phyloP scores from a whole-genome alignment of 1,140 invertebrate species.

The Listronotus oregonensis region DNA sequence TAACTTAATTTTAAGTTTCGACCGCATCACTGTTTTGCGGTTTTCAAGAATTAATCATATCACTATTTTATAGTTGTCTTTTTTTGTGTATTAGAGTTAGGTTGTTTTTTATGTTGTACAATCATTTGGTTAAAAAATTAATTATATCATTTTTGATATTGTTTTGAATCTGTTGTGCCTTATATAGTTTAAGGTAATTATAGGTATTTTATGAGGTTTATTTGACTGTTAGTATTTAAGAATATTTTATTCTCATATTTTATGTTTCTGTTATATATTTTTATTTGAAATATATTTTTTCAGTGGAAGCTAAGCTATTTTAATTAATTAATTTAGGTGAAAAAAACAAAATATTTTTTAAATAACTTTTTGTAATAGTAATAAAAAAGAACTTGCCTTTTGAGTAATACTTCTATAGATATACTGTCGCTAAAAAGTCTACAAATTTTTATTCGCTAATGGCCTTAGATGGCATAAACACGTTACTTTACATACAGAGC shows the following conservation, averaged over 20 bases:
- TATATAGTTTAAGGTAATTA: constrained; percentile 12
- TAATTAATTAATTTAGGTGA: too few relatives aligned
- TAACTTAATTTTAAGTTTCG: constrained; percentile 20
- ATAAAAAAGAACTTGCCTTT: too few relatives aligned
- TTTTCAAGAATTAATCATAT: constrained; percentile 54
- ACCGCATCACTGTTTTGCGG: constrained; percentile 23
- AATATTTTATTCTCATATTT: not conserved
- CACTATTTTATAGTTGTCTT: constrained; percentile 41
- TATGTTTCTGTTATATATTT: not conserved
- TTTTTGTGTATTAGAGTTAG: constrained; percentile 1
- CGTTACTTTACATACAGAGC: too few relatives aligned
- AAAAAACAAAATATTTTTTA: too few relatives aligned
- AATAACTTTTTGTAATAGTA: too few relatives aligned
- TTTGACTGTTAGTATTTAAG: not conserved
- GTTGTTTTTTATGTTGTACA: constrained; percentile 3
- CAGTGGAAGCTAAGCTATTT: too few relatives aligned
- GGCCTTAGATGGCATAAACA: too few relatives aligned
- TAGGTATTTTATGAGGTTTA: not conserved
- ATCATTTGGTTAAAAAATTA: constrained; percentile 2
- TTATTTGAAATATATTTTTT: too few relatives aligned
- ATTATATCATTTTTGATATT: constrained; percentile 26
- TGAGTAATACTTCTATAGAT: too few relatives aligned
- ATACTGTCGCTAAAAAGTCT: too few relatives aligned
- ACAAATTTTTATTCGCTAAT: too few relatives aligned
- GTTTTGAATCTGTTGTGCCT: constrained; percentile 44